Evolutionary conservation across 2,113 vertebrate genomes (phyloP).

Genomic region (Caloenas nicobarica): DNA sequence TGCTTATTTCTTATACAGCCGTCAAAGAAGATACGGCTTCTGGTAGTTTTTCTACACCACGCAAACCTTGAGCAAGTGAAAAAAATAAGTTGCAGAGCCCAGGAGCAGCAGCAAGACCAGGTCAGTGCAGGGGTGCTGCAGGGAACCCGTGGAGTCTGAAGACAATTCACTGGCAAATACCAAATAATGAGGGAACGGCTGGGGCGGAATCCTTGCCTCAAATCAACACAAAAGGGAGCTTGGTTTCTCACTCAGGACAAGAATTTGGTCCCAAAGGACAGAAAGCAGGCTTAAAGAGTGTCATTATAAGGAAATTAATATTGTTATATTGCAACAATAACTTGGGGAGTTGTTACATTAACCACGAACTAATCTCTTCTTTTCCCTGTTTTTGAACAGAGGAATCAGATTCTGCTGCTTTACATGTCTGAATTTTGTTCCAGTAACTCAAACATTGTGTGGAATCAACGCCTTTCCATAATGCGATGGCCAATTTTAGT

Average conservation of each 20-base stretch:
- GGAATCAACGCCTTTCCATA: neutral
- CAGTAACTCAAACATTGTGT: neutral
- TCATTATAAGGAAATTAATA: neutral
- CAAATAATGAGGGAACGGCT: neutral
- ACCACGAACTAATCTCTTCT: neutral
- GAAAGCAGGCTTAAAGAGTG: neutral
- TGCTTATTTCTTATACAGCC: neutral
- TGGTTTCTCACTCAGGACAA: neutral
- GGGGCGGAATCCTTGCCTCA: neutral
- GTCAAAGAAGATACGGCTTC: neutral
- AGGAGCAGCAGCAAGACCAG: fast-evolving
- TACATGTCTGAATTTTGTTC: neutral
- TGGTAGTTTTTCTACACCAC: neutral
- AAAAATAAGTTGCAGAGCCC: neutral
- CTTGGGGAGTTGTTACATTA: neutral
- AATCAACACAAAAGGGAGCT: neutral
- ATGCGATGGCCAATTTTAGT: fast-evolving
- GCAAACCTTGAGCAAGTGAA: neutral
- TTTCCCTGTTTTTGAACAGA: neutral
- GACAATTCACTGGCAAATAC: neutral
- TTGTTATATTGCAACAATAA: neutral
- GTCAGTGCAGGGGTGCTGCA: neutral
- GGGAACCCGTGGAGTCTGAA: neutral
- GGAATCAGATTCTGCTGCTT: neutral
- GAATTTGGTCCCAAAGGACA: neutral